A percentile compares a stretch with the other conserved stretches of the same genome.
Conservation (phyloP, 1,140 invertebrate genomes). For the Drosophila rhopaloa region DNA sequence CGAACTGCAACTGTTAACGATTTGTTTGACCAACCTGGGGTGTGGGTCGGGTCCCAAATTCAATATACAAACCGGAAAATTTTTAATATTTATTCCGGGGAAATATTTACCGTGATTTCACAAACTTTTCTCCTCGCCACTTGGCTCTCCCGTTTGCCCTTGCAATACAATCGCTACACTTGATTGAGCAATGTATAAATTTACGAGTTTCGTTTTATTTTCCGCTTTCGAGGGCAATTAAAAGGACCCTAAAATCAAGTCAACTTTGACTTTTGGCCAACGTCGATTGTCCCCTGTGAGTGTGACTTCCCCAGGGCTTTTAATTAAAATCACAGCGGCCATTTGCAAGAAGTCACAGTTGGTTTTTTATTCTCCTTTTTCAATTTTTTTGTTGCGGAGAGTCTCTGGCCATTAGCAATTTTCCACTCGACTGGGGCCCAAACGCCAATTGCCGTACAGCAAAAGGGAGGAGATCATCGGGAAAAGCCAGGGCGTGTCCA, state of each 20-base stretch:
- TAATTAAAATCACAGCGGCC: slow-evolving; percentile 78
- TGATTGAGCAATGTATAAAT: slow-evolving; percentile 77
- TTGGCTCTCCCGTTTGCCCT: background rate
- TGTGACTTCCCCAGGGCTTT: slow-evolving; percentile 46
- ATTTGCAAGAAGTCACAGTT: slow-evolving; percentile 63
- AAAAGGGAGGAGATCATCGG: slow-evolving; percentile 43
- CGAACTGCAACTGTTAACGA: slow-evolving; percentile 68
- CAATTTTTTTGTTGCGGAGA: slow-evolving; percentile 5
- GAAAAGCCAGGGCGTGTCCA: slow-evolving; percentile 50
- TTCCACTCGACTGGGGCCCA: slow-evolving; percentile 65
- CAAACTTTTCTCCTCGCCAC: slow-evolving; percentile 17
- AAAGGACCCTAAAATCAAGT: slow-evolving; percentile 69
- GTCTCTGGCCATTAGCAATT: slow-evolving; percentile 70
- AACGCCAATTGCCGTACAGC: slow-evolving; percentile 48
- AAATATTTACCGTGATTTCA: slow-evolving; percentile 69
- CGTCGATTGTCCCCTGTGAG: slow-evolving; percentile 45
- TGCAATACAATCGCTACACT: slow-evolving; percentile 60
- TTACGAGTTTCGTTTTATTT: slow-evolving; percentile 42
- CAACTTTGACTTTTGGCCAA: slow-evolving; percentile 70
- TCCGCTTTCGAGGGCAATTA: slow-evolving; percentile 59
- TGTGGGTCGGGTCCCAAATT: slow-evolving; percentile 15
- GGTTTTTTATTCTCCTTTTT: slow-evolving; percentile 32
- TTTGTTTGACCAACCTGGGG: slow-evolving; percentile 59
- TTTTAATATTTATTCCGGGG: slow-evolving; percentile 68
- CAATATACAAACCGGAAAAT: slow-evolving; percentile 27